Conservation (phyloP, 2,888 invertebrate genomes). For the Frankliniella intonsa region DNA sequence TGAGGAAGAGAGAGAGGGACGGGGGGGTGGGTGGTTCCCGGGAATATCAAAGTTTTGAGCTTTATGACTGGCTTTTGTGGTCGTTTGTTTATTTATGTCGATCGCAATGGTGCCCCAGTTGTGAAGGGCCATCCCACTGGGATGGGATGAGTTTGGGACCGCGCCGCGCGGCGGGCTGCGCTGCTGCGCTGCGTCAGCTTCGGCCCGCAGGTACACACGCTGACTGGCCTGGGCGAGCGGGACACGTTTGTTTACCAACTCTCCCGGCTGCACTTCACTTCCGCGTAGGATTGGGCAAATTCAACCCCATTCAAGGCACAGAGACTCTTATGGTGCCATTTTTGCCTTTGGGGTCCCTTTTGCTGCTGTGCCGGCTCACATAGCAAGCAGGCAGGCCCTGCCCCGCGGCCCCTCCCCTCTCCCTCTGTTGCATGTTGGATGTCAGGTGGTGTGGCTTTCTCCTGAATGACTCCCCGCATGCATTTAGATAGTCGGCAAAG, state of each 20-base stretch:
- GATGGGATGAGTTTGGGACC: not conserved
- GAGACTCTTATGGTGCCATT: not conserved
- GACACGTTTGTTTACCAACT: not conserved
- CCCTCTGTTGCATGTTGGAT: not conserved
- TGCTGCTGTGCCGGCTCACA: not conserved
- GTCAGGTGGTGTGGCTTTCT: not conserved
- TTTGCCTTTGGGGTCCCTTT: not conserved
- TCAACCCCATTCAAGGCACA: not conserved
- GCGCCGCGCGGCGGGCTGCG: not conserved
- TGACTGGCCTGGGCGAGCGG: not conserved
- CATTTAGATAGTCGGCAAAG: not conserved
- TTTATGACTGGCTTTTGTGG: conserved; percentile 13
- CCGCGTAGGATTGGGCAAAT: not conserved
- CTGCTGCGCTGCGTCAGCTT: not conserved
- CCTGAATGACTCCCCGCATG: not conserved
- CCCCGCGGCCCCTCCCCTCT: not conserved
- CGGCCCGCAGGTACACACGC: not conserved
- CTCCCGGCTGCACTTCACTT: not conserved
- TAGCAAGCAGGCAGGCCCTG: not conserved
- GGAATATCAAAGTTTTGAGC: conserved; percentile 9
- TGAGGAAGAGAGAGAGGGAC: not conserved
- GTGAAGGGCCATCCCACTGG: too few relatives aligned
- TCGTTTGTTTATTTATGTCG: conserved; percentile 9
- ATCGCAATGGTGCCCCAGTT: not conserved
- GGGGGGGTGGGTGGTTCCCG: not conserved